phyloP scores from a whole-genome alignment of 2,888 invertebrate genomes.

The Pandemis heparana region DNA sequence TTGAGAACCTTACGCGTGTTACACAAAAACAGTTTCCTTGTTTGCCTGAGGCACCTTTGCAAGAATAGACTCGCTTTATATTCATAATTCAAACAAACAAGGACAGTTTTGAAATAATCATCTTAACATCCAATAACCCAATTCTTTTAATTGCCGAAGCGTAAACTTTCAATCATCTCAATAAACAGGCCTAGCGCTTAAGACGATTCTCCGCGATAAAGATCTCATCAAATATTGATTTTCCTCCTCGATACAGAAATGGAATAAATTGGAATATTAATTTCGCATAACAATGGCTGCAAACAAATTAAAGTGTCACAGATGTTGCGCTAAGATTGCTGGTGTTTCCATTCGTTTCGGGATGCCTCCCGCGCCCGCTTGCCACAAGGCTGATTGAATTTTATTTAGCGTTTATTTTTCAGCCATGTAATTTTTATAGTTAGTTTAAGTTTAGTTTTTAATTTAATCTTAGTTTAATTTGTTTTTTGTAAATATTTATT shows the following conservation, averaged over 20 bases:
- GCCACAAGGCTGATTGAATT: neutral
- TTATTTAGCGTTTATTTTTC: neutral
- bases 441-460: no score
- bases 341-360: conserved; percentile 70
- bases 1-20: no score
- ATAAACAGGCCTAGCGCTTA: conserved; percentile 51
- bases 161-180: conserved; percentile 65
- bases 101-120: neutral
- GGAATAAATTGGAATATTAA: conserved; percentile 86
- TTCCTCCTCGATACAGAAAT: conserved; percentile 80
- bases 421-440: no score
- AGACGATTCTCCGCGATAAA: conserved; percentile 60
- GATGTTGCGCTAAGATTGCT: conserved; percentile 77
- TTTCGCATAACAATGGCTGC: conserved; percentile 82
- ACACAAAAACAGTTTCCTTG: no score
- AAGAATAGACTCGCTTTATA: no score
- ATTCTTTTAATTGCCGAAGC: conserved; percentile 60
- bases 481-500: no score
- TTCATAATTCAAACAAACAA: neutral
- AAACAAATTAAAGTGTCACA: conserved; percentile 84
- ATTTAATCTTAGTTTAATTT: no score
- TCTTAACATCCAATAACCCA: conserved; percentile 24
- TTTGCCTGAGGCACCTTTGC: no score
- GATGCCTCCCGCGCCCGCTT: conserved; percentile 5
- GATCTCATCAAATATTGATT: conserved; percentile 80